Evolutionary conservation across 2,113 vertebrate genomes (phyloP), one percentile per base, ranked within the genome.

Genomic region (Nettapus auritus): DNA sequence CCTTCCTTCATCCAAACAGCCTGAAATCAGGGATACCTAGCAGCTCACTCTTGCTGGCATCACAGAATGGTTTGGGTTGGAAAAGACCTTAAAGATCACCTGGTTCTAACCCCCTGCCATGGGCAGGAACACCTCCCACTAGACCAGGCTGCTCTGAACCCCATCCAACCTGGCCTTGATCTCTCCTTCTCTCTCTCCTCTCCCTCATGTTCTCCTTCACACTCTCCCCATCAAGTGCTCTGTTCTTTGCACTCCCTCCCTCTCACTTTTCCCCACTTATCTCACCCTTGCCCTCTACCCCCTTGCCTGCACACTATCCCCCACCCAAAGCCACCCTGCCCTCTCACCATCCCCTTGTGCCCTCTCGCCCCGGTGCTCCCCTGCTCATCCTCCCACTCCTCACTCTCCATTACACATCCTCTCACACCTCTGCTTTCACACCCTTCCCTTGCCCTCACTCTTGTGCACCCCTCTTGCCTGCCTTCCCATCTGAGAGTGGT

Each of bases 281-380:
- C 23, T 26, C 50, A 52, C 50, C 50, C 69, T 9, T 33, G 21
- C 14, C 17, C 25, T 31, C 21, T 28, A 50, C 34, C 31, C 16
- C 5, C 40, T 29, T 50, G 48, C 21, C 12, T 9, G 38, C 7
- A 18, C 19, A 4, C 5, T 18, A 6, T n/a, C 4, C 8, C 26
- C 19, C 18, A 18, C 23, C 8, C 11, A 5, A 15, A 50, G 6
- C 57, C 25, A 38, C 22, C 11, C 36, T 5, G 4, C 29, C 2
- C 1, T 12, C 42, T 64, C 10, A 55, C 19, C 23, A 23, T 10
- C 28, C 5, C 0, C 29, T 73, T 15, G 5, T 1, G 2, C 16
- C 26, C 13, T 25, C 33, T 69, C 15, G 40, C 46, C 77, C 15
- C 7, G 26, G 28, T 10, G 15, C 31, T 34, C n/a, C 42, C 14